Base-by-base conservation (phyloP, 2,888 invertebrate genomes). In the Diogma glabrata region DNA sequence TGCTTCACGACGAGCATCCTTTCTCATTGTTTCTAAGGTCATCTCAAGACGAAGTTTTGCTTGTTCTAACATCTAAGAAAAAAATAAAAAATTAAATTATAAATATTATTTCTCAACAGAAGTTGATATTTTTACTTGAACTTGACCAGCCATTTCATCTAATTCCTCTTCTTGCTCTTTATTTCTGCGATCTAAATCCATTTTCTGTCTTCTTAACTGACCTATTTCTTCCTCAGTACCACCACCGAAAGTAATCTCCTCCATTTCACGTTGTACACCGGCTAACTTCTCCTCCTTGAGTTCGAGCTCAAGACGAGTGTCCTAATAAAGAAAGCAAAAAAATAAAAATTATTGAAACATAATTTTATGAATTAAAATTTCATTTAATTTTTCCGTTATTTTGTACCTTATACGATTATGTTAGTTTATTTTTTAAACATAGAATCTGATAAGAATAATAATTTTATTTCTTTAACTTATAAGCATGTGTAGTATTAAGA, bases 91-190 rank as follows among this genome's bases (percentile, higher is more conserved):
- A 22, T 30, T 43, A 33, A 24, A 47, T 14, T 36, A 36, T 7
- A 14, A 30, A 20, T 19, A 48, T 33, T 14, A 33, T 47, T 9
- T 7, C 8, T 23, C 46, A 24, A n/a, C n/a, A n/a, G n/a, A n/a
- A n/a, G 10, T 16, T 23, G 28, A 10, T 6, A 10, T 8, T 23
- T 8, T 40, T 49, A 73, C 74, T 68, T 82, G 82, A 62, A 90
- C 85, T 71, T 89, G 87, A 4, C 92, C 94, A 3, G 94, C 93
- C 64, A 94, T 78, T 65, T 97, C 96, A 64, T 96, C 96, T 49
- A 96, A 73, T 67, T 96, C 96, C 66, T 96, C 95, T 65, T 95
- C 95, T 71, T 88, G 88, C 64, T 89, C 88, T 55, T 90, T 81
- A 24, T 83, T 73, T 56, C 89, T 82, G 38, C 87, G 75, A 67